Conservation (phyloP, 2,888 invertebrate genomes). For the Cetonia aurata region DNA sequence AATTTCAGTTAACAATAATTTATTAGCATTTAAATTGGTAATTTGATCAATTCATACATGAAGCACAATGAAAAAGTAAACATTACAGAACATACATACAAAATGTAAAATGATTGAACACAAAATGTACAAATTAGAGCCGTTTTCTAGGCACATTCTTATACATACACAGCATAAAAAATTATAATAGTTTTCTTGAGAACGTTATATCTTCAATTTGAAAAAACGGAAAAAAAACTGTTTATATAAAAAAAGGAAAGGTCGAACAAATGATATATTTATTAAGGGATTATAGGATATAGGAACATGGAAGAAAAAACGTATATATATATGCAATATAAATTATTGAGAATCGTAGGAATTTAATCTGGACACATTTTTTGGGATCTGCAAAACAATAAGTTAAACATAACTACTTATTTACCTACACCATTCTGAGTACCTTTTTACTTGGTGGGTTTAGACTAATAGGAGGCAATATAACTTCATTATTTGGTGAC, state of each 20-base stretch:
- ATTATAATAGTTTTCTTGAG: conserved; percentile 12
- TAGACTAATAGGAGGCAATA: conserved; percentile 59
- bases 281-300: conserved; percentile 18
- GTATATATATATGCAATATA: conserved; percentile 11
- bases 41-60: conserved; percentile 5
- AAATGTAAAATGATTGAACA: conserved; percentile 2
- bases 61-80: conserved; percentile 29
- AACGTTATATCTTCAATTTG: neutral
- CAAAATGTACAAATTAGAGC: neutral
- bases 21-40: conserved; percentile 10
- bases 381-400: conserved; percentile 44
- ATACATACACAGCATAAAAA: neutral
- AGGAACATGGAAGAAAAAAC: conserved; percentile 15
- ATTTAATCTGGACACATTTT: conserved; percentile 49
- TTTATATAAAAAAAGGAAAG: conserved; percentile 8
- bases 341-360: conserved; percentile 51
- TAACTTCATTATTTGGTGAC: conserved; percentile 59
- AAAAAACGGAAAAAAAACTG: neutral
- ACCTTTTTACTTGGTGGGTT: conserved; percentile 58
- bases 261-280: conserved; percentile 9
- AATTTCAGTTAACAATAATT: neutral
- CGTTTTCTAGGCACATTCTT: neutral
- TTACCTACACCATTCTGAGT: neutral
- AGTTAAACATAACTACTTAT: conserved; percentile 2
- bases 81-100: conserved; percentile 19